phyloP scores from a whole-genome alignment of 2,113 vertebrate species.

The Dasyprocta punctata region DNA sequence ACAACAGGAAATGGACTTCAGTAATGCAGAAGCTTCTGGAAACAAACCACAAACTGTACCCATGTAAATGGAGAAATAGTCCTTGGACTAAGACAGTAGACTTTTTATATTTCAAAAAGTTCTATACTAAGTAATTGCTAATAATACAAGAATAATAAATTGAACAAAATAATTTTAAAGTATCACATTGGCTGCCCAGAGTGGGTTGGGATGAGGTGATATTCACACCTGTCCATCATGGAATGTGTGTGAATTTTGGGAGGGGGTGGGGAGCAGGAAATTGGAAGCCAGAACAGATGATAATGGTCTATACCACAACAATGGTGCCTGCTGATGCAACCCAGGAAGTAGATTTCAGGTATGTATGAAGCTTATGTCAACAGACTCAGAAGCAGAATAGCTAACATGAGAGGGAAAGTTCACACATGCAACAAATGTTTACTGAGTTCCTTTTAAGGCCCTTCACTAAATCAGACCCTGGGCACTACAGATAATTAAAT shows the following conservation, averaged over 20 bases:
- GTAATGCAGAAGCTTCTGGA: background rate
- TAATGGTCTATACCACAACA: background rate
- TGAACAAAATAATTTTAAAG: background rate
- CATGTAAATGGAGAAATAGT: background rate
- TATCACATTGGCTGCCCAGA: background rate
- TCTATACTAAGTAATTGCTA: background rate
- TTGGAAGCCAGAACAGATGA: background rate
- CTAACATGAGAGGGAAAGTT: background rate
- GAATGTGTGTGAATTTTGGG: background rate
- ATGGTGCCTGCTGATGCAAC: background rate
- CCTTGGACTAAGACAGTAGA: background rate
- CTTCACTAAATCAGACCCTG: slow-evolving; percentile 28
- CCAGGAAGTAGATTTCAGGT: background rate
- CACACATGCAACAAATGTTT: background rate
- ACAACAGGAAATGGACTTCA: background rate
- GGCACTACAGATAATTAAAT: background rate
- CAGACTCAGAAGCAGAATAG: background rate
- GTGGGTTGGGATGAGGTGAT: background rate
- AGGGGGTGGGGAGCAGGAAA: background rate
- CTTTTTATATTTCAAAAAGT: background rate
- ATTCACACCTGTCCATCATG: background rate
- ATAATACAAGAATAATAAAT: background rate
- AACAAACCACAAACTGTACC: background rate
- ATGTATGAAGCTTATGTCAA: background rate
- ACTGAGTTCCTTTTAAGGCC: background rate